Base-by-base conservation (phyloP, 2,888 invertebrate species). In the Hirtodrosophila duncani region DNA sequence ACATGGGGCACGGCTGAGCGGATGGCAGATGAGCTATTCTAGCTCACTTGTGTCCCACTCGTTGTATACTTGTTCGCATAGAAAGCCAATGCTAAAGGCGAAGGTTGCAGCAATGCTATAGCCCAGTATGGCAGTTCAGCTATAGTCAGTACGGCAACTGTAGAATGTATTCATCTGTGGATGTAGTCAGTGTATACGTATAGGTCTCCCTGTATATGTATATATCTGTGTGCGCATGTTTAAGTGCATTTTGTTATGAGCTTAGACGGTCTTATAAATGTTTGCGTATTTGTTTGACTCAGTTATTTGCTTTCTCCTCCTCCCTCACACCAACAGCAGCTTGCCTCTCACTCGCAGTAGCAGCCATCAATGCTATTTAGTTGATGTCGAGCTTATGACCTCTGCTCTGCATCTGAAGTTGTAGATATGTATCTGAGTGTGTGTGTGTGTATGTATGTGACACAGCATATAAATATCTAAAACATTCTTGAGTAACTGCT, bases 401-500 rank as follows among this genome's bases (percentile, higher is more conserved):
- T 68, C 65, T 69, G 62, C 30, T 11, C 31, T 23, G 43, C 43
- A 20, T 18, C 20, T 42, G 16, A 29, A 20, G 4, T 7, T 43
- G 45, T 6, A 30, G 5, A 29, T 24, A 17, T 33, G 48, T 23
- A 23, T 52, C 39, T 37, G 26, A 38, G 14, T 44, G 29, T 52
- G 38, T 42, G 37, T 44, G 36, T 55, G 39, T 59, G 16, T 18
- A 10, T 34, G 30, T 23, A 30, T n/a, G 43, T 45, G 56, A 55
- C 61, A 53, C 58, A 63, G 67, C 70, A 67, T 64, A 81, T 74
- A 75, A 81, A 81, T 75, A 81, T 75, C 81, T 81, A 70, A 75
- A 65, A 70, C 70, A 55, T 78, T 75, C 79, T 74, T 81, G 81
- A 81, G 79, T 81, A 74, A 81, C 79, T 81, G 65, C 75, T 75